Evolutionary conservation across 1,140 invertebrate species (phyloP), one percentile per base, ranked within the genome.

Genomic region (Leptonema lineaticorne): DNA sequence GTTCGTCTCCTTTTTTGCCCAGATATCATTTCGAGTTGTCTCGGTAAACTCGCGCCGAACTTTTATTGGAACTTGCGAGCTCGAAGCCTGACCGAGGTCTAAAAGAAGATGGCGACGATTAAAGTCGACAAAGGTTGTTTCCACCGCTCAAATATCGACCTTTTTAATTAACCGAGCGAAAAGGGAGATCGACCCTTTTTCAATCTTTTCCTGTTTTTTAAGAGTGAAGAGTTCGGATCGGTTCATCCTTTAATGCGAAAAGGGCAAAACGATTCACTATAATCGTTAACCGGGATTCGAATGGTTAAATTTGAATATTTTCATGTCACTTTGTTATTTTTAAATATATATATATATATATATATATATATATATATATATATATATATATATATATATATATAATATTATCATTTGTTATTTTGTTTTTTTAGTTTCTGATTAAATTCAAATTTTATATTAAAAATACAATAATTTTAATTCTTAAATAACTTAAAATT

Each of bases 11-110:
- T n/a, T n/a, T n/a, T 62, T 62, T 30, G 58, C 29, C 37, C 58
- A 62, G 58, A 62, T 62, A 62, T 62, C 58, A 62, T 62, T 62
- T 62, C 58, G 28, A 30, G 48, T 18, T 22, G 9, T 9, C 24
- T 11, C 24, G 56, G 14, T 9, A 29, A 45, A 62, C 58, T 62
- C 28, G n/a, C 22, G n/a, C n/a, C n/a, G 29, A 62, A 62, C 58
- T 62, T 62, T 62, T 62, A 62, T 62, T 62, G 30, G 29, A 45
- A 62, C 58, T 62, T 41, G 24, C 22, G 22, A 53, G 48, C 22
- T 20, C 16, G 18, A 41, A 16, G 26, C 18, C 53, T 7, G 53
- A 56, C 24, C 18, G 56, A 53, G 24, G 24, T 2, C 2, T 20
- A 9, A 9, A 20, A 20, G 2, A 20, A 24, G 20, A 18, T 3